phyloP scores from a whole-genome alignment of 2,113 vertebrate genomes.

The Notarius lentiginosus region DNA sequence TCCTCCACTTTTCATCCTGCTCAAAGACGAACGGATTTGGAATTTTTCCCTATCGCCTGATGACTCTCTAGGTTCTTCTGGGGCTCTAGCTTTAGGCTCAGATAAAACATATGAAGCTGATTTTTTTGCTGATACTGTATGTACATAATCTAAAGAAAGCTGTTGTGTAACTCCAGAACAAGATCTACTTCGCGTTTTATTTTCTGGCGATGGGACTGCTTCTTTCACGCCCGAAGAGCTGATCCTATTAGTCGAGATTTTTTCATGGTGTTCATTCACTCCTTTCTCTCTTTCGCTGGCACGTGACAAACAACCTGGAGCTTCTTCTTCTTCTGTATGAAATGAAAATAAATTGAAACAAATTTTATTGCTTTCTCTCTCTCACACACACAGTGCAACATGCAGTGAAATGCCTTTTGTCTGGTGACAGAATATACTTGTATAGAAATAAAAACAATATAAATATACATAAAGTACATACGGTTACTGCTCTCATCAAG shows the following conservation, averaged over 20 bases:
- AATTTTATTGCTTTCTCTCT: neutral
- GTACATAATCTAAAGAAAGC: constrained; percentile 46
- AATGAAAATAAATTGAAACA: neutral
- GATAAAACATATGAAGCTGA: neutral
- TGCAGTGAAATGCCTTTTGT: neutral
- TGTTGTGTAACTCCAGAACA: constrained; percentile 40
- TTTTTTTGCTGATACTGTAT: neutral
- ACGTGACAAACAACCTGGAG: constrained; percentile 56
- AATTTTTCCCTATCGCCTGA: constrained; percentile 41
- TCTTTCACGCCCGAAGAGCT: constrained; percentile 29
- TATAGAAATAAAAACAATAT: neutral
- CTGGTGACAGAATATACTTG: neutral
- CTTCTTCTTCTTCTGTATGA: constrained; percentile 62
- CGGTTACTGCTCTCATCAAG: neutral
- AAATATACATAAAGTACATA: neutral
- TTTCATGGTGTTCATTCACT: neutral
- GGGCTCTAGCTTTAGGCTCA: constrained; percentile 13
- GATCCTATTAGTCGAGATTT: constrained; percentile 32
- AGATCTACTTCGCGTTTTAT: constrained; percentile 40
- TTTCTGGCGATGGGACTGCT: neutral
- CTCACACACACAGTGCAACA: neutral
- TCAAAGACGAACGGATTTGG: neutral
- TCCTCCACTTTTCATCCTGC: neutral
- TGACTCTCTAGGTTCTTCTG: neutral
- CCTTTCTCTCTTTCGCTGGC: constrained; percentile 53